phyloP scores from a whole-genome alignment of 1,140 invertebrate species.

The Panulirus ornatus region DNA sequence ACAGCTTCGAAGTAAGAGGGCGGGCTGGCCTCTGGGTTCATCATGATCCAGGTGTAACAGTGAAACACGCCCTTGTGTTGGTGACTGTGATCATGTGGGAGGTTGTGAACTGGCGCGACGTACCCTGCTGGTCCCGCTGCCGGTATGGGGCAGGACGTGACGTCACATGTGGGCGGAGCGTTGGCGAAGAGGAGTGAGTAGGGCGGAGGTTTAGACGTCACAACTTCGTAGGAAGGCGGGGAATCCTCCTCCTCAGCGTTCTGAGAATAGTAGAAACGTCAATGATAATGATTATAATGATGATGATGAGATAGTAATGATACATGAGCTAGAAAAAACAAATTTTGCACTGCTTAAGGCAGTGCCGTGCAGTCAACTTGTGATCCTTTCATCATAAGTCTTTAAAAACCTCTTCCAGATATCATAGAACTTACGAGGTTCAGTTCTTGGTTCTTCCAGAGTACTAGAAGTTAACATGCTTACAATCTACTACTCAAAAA shows the following conservation, averaged over 20 bases:
- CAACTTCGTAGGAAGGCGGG: neutral
- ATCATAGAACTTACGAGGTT: too few species aligned
- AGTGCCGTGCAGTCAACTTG: too few species aligned
- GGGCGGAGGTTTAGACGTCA: constrained; percentile 4
- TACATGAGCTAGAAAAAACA: too few species aligned
- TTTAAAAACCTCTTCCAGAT: too few species aligned
- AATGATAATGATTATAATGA: too few species aligned
- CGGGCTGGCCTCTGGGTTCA: neutral
- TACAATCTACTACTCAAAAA: too few species aligned
- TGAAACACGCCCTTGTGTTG: neutral
- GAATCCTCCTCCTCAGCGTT: neutral
- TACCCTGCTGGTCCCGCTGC: neutral
- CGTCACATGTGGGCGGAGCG: neutral
- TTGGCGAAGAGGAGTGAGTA: constrained; percentile 11
- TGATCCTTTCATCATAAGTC: too few species aligned
- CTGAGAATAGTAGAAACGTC: neutral
- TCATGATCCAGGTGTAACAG: neutral
- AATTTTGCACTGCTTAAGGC: too few species aligned
- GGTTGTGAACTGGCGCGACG: neutral
- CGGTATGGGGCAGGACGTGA: too few species aligned
- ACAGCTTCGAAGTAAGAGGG: neutral
- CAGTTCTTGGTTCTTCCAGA: too few species aligned
- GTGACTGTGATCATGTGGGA: neutral
- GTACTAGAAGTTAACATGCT: too few species aligned
- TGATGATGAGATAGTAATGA: too few species aligned